A percentile compares a stretch with the other conserved stretches of the same genome.
These are phyloP conservation scores for Phoxinus dragarum DNA, from an alignment of 2,797 vertebrate genomes.

Conservation along the genomic window DNA sequence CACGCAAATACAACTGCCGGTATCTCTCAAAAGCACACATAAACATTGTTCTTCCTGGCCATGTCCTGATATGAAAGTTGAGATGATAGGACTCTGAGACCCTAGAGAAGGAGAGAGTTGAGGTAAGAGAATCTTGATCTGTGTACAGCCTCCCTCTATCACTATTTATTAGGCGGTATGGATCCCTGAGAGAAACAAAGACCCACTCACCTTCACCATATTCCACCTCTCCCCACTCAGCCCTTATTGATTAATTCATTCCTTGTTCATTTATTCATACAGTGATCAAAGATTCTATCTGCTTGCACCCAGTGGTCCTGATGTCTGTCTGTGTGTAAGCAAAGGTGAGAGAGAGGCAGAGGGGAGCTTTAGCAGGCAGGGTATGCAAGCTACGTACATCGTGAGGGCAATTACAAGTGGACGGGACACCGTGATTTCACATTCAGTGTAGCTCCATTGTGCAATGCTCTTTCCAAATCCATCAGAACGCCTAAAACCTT, in stretches of 20 bases:
- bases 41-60: conserved; percentile 8
- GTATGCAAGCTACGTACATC: conserved; percentile 26
- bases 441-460: neutral
- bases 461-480: conserved; percentile 19
- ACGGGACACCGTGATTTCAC: neutral
- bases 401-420: conserved; percentile 45
- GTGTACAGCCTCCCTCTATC: conserved; percentile 62
- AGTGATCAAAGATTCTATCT: conserved; percentile 52
- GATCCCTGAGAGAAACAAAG: conserved; percentile 48
- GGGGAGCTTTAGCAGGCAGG: conserved; percentile 30
- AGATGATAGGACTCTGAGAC: neutral
- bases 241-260: conserved; percentile 56
- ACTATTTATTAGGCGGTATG: conserved; percentile 64
- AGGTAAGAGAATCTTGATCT: conserved; percentile 28
- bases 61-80: conserved; percentile 13
- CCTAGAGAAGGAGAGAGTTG: conserved; percentile 53
- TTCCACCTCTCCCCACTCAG: conserved; percentile 44
- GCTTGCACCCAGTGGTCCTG: conserved; percentile 37
- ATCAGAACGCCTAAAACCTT: neutral
- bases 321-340: conserved; percentile 42
- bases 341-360: conserved; percentile 14
- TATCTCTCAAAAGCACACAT: neutral
- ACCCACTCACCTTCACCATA: conserved; percentile 48
- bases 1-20: neutral
- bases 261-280: conserved; percentile 55